Conservation (phyloP, 2,888 invertebrate genomes). For the Gryllus longicercus region DNA sequence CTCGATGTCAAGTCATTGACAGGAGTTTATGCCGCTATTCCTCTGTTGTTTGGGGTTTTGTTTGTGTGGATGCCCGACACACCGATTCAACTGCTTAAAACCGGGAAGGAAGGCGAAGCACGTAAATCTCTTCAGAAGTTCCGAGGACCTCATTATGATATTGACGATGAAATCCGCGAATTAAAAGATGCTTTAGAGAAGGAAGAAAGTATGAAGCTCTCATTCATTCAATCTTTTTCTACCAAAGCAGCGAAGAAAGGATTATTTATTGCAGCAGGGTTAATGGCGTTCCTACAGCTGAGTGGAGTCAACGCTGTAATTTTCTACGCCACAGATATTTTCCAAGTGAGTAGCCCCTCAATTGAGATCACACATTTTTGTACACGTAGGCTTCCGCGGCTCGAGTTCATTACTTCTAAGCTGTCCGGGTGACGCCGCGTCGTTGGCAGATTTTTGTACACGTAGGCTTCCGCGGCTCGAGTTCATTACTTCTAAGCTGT, state of each 20-base stretch:
- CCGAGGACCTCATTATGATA: constrained; percentile 67
- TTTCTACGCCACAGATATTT: constrained; percentile 74
- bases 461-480: too few species aligned
- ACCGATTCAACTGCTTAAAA: constrained; percentile 55
- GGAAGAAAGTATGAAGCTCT: constrained; percentile 53
- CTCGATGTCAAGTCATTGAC: constrained; percentile 54
- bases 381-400: too few species aligned
- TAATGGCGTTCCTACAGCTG: constrained; percentile 89
- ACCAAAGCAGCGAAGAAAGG: constrained; percentile 64
- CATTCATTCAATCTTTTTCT: constrained; percentile 56
- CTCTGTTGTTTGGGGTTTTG: constrained; percentile 64
- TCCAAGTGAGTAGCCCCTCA: constrained; percentile 47
- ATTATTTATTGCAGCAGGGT: constrained; percentile 65
- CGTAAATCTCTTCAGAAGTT: constrained; percentile 65
- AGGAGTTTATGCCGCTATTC: constrained; percentile 61
- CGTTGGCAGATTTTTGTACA: too few species aligned
- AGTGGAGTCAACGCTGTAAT: constrained; percentile 81
- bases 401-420: too few species aligned
- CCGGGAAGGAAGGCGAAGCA: constrained; percentile 58
- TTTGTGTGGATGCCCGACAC: constrained; percentile 87
- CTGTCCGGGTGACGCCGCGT: too few species aligned
- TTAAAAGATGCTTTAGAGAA: constrained; percentile 58
- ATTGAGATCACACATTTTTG: neutral
- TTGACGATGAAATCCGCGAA: constrained; percentile 60
- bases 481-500: too few species aligned